A percentile compares a stretch with the other conserved stretches of the same genome.
Conservation (phyloP, 2,888 invertebrate species). For the Sphaerophoria taeniata region DNA sequence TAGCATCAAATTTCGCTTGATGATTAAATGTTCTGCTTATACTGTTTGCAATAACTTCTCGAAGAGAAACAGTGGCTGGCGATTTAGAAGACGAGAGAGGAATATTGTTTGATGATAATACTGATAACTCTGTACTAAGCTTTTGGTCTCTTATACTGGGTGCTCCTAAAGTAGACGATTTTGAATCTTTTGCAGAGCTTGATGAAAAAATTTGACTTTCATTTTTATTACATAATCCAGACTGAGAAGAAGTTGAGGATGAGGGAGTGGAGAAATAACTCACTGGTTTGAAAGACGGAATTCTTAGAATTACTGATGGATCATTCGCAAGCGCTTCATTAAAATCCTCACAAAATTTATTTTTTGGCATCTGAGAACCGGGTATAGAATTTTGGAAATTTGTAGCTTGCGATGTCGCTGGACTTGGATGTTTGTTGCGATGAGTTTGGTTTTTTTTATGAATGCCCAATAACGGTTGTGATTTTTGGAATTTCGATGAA, state of each 20-base stretch:
- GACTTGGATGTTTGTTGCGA: slow-evolving; percentile 72
- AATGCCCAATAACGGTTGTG: slow-evolving; percentile 76
- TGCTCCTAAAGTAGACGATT: slow-evolving; percentile 78
- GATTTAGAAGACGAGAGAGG: slow-evolving; percentile 84
- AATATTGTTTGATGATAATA: slow-evolving; percentile 77
- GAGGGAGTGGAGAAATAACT: slow-evolving; percentile 80
- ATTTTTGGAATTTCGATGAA: slow-evolving; percentile 78
- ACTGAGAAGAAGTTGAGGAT: slow-evolving; percentile 61
- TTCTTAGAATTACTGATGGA: slow-evolving; percentile 92
- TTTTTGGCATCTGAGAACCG: slow-evolving; percentile 83
- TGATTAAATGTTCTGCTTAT: slow-evolving; percentile 90
- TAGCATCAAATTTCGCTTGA: slow-evolving; percentile 80
- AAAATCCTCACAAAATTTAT: slow-evolving; percentile 81
- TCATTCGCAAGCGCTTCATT: slow-evolving; percentile 84
- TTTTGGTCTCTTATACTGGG: slow-evolving; percentile 73
- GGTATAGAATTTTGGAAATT: slow-evolving; percentile 79
- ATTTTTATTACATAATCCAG: slow-evolving; percentile 77
- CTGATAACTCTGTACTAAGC: slow-evolving; percentile 44
- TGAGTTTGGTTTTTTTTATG: slow-evolving; percentile 78
- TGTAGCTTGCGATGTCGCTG: slow-evolving; percentile 27
- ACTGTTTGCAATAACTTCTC: slow-evolving; percentile 95
- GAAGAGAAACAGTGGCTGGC: slow-evolving; percentile 87
- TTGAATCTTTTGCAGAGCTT: slow-evolving; percentile 77
- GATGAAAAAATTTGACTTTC: slow-evolving; percentile 84
- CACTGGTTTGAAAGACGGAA: slow-evolving; percentile 94